Percentiles rank a stretch among this genome's conserved stretches.
These are phyloP conservation scores for Agrochola lota DNA, from an alignment of 2,888 invertebrate genomes.

Conservation along the genomic window DNA sequence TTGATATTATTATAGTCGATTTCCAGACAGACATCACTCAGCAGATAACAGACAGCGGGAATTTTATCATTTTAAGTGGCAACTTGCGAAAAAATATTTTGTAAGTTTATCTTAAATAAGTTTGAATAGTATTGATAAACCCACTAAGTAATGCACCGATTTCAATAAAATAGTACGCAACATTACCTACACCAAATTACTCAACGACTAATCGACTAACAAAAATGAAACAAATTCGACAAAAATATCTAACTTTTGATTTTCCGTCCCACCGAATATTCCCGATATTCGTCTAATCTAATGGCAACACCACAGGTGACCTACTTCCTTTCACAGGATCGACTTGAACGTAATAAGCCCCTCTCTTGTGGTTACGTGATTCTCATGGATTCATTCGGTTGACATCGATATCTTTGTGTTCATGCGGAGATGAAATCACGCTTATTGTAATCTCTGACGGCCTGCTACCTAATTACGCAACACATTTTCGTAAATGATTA, in stretches of 20 bases:
- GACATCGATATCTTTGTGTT: slow-evolving; percentile 33
- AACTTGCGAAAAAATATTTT: not conserved
- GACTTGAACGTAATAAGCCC: slow-evolving; percentile 47
- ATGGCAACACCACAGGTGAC: slow-evolving; percentile 60
- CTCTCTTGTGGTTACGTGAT: slow-evolving; percentile 54
- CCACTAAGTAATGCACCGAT: not conserved
- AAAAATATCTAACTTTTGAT: slow-evolving; percentile 7
- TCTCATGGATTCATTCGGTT: slow-evolving; percentile 41
- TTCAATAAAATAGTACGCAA: not conserved
- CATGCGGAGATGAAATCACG: slow-evolving; percentile 24
- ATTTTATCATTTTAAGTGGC: not conserved
- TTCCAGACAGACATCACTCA: not conserved
- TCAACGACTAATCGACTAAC: not conserved
- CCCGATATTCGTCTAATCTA: slow-evolving; percentile 26
- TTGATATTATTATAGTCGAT: slow-evolving; percentile 8
- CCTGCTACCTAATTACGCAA: too few relatives aligned
- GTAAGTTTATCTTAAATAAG: not conserved
- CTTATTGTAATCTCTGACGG: not conserved
- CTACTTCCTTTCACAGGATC: slow-evolving; percentile 55
- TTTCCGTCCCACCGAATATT: slow-evolving; percentile 24
- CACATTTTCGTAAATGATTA: too few relatives aligned
- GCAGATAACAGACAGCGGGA: not conserved
- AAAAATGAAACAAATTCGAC: not conserved
- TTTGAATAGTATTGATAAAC: not conserved
- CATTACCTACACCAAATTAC: not conserved